Conservation (phyloP, 2,113 vertebrate genomes). For the Elaphurus davidianus region DNA sequence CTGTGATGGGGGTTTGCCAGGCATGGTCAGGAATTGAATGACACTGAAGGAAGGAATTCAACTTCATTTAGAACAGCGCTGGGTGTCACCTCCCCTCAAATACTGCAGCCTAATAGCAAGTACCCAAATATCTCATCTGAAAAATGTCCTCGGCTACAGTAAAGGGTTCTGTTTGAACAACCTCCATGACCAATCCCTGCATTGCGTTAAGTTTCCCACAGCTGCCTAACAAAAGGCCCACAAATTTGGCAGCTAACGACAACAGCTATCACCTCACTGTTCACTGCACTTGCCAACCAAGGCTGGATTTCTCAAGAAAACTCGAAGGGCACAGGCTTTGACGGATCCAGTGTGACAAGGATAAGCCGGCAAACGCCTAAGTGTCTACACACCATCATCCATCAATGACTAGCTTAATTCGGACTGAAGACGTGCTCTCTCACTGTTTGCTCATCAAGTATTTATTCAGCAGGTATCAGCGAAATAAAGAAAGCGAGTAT, state of each 20-base stretch:
- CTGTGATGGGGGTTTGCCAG: neutral
- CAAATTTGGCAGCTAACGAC: too few relatives aligned
- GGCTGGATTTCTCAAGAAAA: neutral
- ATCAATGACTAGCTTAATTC: neutral
- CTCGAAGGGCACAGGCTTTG: neutral
- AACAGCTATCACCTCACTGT: neutral
- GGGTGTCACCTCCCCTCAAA: neutral
- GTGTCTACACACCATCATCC: too few relatives aligned
- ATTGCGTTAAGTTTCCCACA: fast-evolving
- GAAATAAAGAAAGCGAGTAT: neutral
- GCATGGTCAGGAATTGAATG: neutral
- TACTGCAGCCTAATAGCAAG: neutral
- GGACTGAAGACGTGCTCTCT: neutral
- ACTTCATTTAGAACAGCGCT: neutral
- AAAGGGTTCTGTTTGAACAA: neutral
- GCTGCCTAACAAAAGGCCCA: too few relatives aligned
- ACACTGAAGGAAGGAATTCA: neutral
- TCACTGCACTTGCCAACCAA: neutral
- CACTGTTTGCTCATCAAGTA: neutral
- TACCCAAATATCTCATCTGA: neutral
- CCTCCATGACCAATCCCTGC: too few relatives aligned
- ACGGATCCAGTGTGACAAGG: neutral
- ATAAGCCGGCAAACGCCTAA: fast-evolving
- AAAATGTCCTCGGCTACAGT: neutral
- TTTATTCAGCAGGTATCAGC: neutral